phyloP scores from a whole-genome alignment of 1,140 invertebrate species.

The Caenorhabditis elegans region DNA sequence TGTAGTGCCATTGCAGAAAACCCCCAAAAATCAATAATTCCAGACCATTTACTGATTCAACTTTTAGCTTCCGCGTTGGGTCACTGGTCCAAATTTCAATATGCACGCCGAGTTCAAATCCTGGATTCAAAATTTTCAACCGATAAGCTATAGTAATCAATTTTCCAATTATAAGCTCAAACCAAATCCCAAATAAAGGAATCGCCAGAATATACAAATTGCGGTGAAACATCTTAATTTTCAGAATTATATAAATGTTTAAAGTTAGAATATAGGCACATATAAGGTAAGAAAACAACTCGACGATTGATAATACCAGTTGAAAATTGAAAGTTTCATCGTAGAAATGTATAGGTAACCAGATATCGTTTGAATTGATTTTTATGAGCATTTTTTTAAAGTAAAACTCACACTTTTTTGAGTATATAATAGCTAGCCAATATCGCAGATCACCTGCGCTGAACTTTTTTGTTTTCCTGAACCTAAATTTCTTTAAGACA shows the following conservation, averaged over 20 bases:
- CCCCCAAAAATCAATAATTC: neutral
- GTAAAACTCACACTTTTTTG: too few species aligned
- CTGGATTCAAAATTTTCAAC: neutral
- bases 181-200: neutral
- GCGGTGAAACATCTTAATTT: neutral
- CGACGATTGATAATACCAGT: neutral
- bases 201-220: neutral
- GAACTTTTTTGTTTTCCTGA: too few species aligned
- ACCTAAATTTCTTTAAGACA: too few species aligned
- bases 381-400: too few species aligned
- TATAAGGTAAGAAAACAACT: neutral
- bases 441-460: too few species aligned
- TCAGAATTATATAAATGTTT: neutral
- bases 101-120: neutral
- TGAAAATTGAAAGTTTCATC: neutral
- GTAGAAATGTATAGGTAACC: neutral
- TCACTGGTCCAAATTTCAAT: neutral
- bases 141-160: neutral
- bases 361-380: too few species aligned
- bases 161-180: neutral
- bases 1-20: slow-evolving; percentile 6
- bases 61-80: neutral
- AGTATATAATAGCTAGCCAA: too few species aligned
- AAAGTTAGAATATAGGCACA: neutral
- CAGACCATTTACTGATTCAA: neutral